Percentiles rank a stretch among this genome's conserved stretches.
These are phyloP conservation scores for Torymus texanus DNA, from an alignment of 2,888 invertebrate genomes.

Conservation along the genomic window DNA sequence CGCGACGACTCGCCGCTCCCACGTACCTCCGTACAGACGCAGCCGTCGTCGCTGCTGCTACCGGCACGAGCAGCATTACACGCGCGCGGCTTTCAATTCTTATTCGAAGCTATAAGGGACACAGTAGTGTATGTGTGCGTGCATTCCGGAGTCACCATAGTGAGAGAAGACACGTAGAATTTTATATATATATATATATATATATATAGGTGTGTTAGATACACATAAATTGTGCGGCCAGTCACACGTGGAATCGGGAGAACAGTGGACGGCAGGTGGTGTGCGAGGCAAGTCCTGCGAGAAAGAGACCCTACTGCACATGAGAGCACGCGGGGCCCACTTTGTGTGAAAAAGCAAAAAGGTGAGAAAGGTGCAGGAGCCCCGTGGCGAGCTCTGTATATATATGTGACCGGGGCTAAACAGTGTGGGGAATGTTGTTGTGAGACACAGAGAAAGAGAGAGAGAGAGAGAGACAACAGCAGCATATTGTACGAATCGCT, in stretches of 20 bases:
- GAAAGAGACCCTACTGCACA: neutral
- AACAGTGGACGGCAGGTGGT: constrained; percentile 37
- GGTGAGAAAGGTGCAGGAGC: neutral
- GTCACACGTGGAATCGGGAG: constrained; percentile 19
- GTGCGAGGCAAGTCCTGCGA: neutral
- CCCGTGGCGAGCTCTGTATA: constrained; percentile 2
- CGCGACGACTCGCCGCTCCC: constrained; percentile 35
- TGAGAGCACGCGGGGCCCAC: neutral
- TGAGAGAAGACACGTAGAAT: no score
- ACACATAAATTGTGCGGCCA: neutral
- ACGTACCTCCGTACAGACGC: neutral
- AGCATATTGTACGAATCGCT: no score
- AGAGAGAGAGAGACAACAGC: no score
- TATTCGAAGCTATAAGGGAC: no score
- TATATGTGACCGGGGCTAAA: constrained; percentile 2
- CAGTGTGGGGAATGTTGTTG: constrained; percentile 33
- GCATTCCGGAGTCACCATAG: no score
- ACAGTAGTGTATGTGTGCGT: no score
- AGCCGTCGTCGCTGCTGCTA: no score
- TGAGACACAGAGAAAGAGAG: no score
- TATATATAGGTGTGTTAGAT: neutral
- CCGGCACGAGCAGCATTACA: no score
- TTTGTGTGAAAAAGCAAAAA: constrained; percentile 26
- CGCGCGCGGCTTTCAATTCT: no score
- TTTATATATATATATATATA: no score